Conservation (phyloP, 2,113 vertebrate species). For the Gorsachius goisagi region DNA sequence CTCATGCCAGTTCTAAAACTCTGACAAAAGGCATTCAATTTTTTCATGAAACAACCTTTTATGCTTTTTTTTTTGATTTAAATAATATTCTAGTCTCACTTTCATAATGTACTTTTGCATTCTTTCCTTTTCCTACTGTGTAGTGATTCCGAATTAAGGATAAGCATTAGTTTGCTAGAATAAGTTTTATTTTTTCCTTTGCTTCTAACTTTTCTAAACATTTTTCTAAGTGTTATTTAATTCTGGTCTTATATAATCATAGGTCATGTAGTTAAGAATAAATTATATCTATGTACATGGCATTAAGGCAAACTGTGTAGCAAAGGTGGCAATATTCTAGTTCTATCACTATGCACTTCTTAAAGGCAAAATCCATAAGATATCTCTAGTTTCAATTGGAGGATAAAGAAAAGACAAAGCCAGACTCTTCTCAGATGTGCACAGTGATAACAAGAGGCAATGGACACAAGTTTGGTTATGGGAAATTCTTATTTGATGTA, state of each 20-base stretch:
- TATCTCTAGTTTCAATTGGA: background rate
- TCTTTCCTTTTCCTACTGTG: background rate
- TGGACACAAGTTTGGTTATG: fast-evolving
- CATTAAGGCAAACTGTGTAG: background rate
- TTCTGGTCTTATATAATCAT: background rate
- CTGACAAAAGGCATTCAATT: background rate
- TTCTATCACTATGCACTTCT: background rate
- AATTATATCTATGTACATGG: background rate
- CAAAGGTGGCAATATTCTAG: background rate
- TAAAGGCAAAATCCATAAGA: background rate
- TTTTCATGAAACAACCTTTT: background rate
- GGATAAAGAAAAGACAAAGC: background rate
- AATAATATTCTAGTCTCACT: background rate
- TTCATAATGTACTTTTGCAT: background rate
- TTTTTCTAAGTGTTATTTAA: background rate
- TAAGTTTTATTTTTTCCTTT: background rate
- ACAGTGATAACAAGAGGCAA: background rate
- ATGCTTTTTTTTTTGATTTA: background rate
- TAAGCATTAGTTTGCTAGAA: background rate
- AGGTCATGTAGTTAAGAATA: background rate
- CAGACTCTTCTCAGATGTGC: background rate
- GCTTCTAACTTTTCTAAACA: background rate
- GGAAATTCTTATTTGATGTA: background rate
- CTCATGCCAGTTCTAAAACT: background rate
- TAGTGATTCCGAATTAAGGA: background rate